A percentile compares a stretch with the other conserved stretches of the same genome.
These are phyloP conservation scores for Barypeithes pellucidus DNA, from an alignment of 2,888 invertebrate species.

Conservation along the genomic window DNA sequence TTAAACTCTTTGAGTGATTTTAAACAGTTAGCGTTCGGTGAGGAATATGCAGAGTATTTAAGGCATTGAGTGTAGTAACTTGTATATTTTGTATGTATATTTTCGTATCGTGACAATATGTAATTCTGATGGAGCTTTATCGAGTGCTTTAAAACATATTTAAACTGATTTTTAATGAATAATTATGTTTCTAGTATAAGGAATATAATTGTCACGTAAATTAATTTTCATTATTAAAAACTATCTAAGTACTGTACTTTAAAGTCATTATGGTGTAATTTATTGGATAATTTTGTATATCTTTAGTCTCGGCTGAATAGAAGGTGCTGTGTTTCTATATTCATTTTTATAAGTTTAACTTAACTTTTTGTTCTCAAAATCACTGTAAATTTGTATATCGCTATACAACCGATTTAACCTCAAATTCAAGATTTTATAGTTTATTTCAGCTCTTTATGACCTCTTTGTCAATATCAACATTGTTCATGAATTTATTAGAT, in stretches of 20 bases:
- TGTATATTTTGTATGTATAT: not conserved
- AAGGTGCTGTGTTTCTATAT: not conserved
- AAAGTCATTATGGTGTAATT: too few species aligned
- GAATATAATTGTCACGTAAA: too few species aligned
- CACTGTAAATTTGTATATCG: not conserved
- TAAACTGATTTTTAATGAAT: not conserved
- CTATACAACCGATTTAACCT: not conserved
- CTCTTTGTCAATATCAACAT: too few species aligned
- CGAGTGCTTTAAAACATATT: not conserved
- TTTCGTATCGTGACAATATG: not conserved
- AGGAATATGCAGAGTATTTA: conserved; percentile 42
- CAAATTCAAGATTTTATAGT: too few species aligned
- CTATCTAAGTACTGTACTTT: too few species aligned
- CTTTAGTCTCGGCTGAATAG: not conserved
- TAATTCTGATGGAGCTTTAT: conserved; percentile 3
- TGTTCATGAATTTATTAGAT: too few species aligned
- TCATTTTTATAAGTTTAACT: too few species aligned
- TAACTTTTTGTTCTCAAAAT: too few species aligned
- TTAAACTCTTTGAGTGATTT: conserved; percentile 56
- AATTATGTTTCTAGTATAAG: not conserved
- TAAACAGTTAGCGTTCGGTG: conserved; percentile 53
- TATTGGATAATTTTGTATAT: too few species aligned
- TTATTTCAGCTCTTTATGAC: too few species aligned
- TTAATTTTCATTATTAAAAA: too few species aligned
- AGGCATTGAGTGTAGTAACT: not conserved